Evolutionary conservation across 2,888 invertebrate species (phyloP).

Genomic region (Tipula helvola): DNA sequence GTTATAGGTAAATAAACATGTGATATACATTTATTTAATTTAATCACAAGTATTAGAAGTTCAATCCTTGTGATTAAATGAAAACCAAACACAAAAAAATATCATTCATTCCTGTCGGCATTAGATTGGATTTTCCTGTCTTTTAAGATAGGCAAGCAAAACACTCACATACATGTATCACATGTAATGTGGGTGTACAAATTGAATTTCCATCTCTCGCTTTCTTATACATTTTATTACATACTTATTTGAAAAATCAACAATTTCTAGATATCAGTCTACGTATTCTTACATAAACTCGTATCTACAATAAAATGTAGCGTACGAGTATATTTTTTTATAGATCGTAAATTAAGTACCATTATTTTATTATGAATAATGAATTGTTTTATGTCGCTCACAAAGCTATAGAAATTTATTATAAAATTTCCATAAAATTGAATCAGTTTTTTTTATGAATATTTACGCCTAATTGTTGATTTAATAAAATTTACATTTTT

Average conservation of each 20-base stretch:
- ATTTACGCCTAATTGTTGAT: not conserved
- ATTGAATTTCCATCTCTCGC: not conserved
- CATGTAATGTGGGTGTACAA: not conserved
- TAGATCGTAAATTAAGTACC: not conserved
- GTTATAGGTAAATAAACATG: no score
- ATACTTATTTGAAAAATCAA: not conserved
- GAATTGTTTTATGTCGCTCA: not conserved
- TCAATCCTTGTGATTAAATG: no score
- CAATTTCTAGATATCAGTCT: not conserved
- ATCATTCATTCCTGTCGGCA: not conserved
- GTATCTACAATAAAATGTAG: not conserved
- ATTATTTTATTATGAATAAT: not conserved
- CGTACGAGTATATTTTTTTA: not conserved
- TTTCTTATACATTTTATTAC: not conserved
- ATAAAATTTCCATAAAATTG: not conserved
- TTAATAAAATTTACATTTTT: not conserved
- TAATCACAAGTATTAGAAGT: no score
- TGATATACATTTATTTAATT: no score
- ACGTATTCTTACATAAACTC: not conserved
- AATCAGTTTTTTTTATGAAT: not conserved
- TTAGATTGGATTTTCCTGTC: not conserved
- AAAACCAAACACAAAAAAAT: not conserved
- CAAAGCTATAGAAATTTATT: not conserved
- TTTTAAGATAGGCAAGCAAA: no score
- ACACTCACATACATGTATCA: not conserved